These are phyloP conservation scores for Chionoecetes opilio DNA, from an alignment of 1,140 invertebrate species.

Conservation along the genomic window DNA sequence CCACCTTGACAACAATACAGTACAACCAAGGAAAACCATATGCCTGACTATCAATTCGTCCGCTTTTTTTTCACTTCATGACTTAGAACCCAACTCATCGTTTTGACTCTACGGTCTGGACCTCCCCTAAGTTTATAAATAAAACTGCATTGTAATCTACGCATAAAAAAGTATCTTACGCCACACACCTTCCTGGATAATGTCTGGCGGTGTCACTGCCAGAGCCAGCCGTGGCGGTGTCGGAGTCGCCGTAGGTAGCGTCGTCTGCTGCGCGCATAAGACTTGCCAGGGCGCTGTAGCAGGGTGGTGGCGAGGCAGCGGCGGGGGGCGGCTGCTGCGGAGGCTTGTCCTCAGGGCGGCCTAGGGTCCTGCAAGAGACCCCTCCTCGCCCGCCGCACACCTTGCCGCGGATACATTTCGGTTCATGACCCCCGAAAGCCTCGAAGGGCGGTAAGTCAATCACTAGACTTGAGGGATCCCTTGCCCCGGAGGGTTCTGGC, in stretches of 20 bases:
- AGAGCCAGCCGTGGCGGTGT: constrained; percentile 20
- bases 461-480: not conserved
- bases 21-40: too few species aligned
- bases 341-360: not conserved
- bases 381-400: not conserved
- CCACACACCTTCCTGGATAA: not conserved
- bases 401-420: not conserved
- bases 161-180: too few species aligned
- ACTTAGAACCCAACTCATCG: too few species aligned
- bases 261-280: constrained; percentile 60
- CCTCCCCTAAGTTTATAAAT: too few species aligned
- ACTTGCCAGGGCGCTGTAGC: constrained; percentile 31
- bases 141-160: too few species aligned
- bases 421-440: not conserved
- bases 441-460: constrained; percentile 58
- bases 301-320: not conserved
- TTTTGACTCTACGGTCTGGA: too few species aligned
- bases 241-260: constrained; percentile 50
- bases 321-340: not conserved
- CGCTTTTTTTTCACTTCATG: too few species aligned
- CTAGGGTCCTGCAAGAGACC: not conserved
- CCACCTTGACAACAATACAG: too few species aligned
- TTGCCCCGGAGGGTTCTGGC: not conserved
- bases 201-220: constrained; percentile 29
- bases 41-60: too few species aligned